Percentiles rank a stretch among this genome's conserved stretches.
phyloP scores from a whole-genome alignment of 2,797 vertebrate genomes.

The Gallinago stenura region DNA sequence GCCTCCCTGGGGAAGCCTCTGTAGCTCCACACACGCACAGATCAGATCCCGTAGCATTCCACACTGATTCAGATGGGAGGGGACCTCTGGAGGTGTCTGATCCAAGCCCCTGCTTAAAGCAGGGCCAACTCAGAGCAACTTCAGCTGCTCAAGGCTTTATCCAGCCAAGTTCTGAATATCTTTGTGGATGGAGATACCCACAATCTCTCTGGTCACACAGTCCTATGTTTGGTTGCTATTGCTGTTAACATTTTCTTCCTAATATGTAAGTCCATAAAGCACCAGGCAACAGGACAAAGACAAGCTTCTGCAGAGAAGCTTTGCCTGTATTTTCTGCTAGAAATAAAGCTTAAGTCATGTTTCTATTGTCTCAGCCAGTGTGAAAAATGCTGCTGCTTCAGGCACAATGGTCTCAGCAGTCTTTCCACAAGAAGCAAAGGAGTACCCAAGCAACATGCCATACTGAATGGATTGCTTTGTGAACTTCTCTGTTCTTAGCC shows the following conservation, averaged over 20 bases:
- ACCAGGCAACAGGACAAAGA: background rate
- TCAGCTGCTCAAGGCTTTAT: background rate
- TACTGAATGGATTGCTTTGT: background rate
- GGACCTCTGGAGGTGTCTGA: background rate
- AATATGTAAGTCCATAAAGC: background rate
- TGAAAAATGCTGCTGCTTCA: background rate
- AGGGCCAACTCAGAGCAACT: background rate
- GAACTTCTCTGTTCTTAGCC: background rate
- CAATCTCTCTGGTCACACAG: background rate
- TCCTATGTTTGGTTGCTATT: background rate
- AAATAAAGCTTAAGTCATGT: background rate
- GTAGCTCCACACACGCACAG: background rate
- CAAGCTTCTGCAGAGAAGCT: background rate
- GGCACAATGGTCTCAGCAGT: background rate
- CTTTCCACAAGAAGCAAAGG: background rate
- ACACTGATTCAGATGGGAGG: background rate
- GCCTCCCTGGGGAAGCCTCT: background rate
- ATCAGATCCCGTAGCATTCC: background rate
- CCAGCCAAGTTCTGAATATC: background rate
- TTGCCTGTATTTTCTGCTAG: background rate
- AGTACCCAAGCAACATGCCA: background rate
- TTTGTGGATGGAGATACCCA: background rate
- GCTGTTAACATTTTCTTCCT: background rate
- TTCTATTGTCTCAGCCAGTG: background rate
- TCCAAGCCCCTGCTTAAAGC: background rate